These are phyloP conservation scores for Octonoba sinensis DNA, from an alignment of 2,888 invertebrate genomes.

Conservation along the genomic window DNA sequence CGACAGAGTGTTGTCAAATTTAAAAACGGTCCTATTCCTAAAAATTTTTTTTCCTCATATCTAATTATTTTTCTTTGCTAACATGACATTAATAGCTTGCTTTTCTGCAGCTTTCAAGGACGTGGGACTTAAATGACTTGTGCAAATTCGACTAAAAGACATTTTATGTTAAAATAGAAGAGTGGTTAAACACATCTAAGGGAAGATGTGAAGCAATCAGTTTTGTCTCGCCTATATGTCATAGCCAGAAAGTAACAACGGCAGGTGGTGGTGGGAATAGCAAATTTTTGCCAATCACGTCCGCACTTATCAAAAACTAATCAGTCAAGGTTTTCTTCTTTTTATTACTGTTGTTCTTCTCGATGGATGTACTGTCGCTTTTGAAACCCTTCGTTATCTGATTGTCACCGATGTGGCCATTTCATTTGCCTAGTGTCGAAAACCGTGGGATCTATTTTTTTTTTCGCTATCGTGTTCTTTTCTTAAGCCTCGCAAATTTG, in stretches of 20 bases:
- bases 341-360: background rate
- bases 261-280: slow-evolving; percentile 27
- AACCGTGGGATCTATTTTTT: too few relatives aligned
- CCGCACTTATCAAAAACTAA: slow-evolving; percentile 40
- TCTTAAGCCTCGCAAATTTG: background rate
- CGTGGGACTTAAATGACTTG: background rate
- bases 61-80: too few relatives aligned
- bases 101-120: too few relatives aligned
- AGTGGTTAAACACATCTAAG: too few relatives aligned
- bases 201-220: slow-evolving; percentile 15
- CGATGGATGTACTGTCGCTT: slow-evolving; percentile 1
- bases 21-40: too few relatives aligned
- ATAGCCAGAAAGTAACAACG: slow-evolving; percentile 7
- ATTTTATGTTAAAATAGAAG: too few relatives aligned
- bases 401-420: background rate
- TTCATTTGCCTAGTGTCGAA: slow-evolving; percentile 5
- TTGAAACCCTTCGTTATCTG: slow-evolving; percentile 8
- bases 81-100: too few relatives aligned
- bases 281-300: slow-evolving; percentile 34
- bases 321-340: slow-evolving; percentile 32
- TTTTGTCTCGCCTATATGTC: slow-evolving; percentile 39
- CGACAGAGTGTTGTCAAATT: too few relatives aligned
- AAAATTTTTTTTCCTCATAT: too few relatives aligned
- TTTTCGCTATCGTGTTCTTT: background rate
- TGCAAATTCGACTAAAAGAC: slow-evolving; percentile 14